phyloP scores from a whole-genome alignment of 2,797 vertebrate species.

The Oreochromis grahami region DNA sequence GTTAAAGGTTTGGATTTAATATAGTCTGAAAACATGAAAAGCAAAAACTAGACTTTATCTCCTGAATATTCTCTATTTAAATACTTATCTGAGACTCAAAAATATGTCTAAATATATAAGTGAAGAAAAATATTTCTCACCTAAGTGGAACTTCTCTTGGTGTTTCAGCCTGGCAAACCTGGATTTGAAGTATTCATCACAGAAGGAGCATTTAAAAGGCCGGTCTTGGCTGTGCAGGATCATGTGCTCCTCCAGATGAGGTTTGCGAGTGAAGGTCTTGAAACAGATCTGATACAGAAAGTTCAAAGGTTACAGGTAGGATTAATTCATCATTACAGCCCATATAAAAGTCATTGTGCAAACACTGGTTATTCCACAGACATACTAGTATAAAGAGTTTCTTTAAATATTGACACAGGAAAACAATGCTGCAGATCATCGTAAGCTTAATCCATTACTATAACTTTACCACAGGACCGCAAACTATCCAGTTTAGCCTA shows the following conservation, averaged over 20 bases:
- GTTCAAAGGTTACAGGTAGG: not conserved
- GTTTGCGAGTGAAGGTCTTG: conserved; percentile 93
- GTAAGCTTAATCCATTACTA: not conserved
- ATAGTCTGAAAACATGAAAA: not conserved
- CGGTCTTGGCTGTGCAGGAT: conserved; percentile 96
- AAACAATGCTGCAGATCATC: not conserved
- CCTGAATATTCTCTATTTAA: not conserved
- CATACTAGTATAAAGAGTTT: not conserved
- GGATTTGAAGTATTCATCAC: conserved; percentile 95
- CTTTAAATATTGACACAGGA: not conserved
- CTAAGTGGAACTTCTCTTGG: conserved; percentile 96
- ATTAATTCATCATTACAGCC: not conserved
- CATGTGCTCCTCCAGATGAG: conserved; percentile 97
- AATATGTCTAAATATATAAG: accelerated
- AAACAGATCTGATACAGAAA: conserved; percentile 84
- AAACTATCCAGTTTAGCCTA: not conserved
- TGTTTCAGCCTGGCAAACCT: conserved; percentile 95
- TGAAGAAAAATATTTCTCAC: conserved; percentile 61
- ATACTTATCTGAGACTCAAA: not conserved
- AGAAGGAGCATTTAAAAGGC: conserved; percentile 96
- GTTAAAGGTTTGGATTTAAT: not conserved
- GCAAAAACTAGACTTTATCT: not conserved
- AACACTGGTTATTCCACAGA: not conserved
- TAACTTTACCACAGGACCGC: not conserved
- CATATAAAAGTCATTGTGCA: not conserved